Evolutionary conservation across 2,113 vertebrate genomes (phyloP).

Genomic region (Aythya baeri): DNA sequence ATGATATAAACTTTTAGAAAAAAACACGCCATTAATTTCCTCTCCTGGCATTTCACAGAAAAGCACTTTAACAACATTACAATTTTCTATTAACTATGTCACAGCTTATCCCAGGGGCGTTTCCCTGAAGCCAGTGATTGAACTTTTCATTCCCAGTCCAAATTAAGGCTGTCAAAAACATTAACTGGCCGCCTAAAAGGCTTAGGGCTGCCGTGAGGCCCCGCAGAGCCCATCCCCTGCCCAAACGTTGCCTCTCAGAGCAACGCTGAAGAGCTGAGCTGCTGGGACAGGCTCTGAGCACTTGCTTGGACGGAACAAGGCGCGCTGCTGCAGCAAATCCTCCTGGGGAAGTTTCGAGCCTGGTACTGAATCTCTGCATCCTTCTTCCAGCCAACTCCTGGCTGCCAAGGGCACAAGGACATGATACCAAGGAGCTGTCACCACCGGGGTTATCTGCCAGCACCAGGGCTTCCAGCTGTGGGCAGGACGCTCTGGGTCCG

Average conservation of each 20-base stretch:
- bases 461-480: neutral
- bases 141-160: conserved; percentile 31
- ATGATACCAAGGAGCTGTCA: neutral
- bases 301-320: neutral
- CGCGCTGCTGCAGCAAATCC: neutral
- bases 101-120: neutral
- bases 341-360: neutral
- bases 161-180: conserved; percentile 32
- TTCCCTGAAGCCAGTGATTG: conserved; percentile 4
- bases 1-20: neutral
- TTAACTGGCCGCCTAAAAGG: neutral
- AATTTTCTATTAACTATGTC: conserved; percentile 38
- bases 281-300: neutral
- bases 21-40: neutral
- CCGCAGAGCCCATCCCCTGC: neutral
- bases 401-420: neutral
- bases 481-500: neutral
- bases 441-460: neutral
- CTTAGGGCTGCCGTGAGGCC: neutral
- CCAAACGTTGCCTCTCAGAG: neutral
- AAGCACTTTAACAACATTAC: conserved; percentile 46
- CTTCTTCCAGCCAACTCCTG: neutral
- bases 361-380: neutral
- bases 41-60: neutral
- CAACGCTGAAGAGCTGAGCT: neutral